Base-by-base conservation (phyloP, 2,888 invertebrate species). In the Noctua janthina region DNA sequence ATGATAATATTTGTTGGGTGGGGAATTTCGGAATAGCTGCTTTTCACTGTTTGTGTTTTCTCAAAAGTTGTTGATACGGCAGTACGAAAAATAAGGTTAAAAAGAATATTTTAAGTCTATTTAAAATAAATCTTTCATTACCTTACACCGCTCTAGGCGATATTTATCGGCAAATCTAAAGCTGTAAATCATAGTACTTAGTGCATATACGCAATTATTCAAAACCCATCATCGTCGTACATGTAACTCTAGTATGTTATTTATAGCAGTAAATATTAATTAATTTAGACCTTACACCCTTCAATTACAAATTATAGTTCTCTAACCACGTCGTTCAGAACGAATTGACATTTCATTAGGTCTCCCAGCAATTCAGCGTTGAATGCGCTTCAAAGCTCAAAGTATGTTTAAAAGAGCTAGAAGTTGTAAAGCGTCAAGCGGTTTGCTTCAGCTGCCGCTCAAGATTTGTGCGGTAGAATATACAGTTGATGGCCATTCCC, bases 391-490 rank as follows among this genome's bases (percentile, higher is more conserved):
- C 68, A 66, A 71, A 76, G 43, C 62, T 46, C 29, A 68, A 82
- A 72, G 62, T 72, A 74, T 82, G 74, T 72, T 29, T 79, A 79
- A 77, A 79, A 79, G 35, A 43, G 13, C 68, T 74, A 20, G 51
- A 66, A 20, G 43, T 74, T 54, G 74, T 64, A 72, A 68, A 72
- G 2, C 46, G 39, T 39, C 76, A 70, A 75, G 68, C 73, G 23
- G 74, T 62, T 81, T 81, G 75, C 75, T 75, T 73, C 56, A 79
- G 67, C 64, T 70, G 51, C 59, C 46, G 66, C 71, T 71, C 56
- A 77, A 79, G 67, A 79, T 67, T 72, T 73, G 64, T 86, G 81
- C 67, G 76, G 83, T 84, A 76, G 76, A 77, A 69, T 86, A 72
- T 75, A 77, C 74, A 76, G 72, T 77, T 69, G 77, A 64, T 59